Evolutionary conservation across 1,140 invertebrate genomes (phyloP), one percentile per base, ranked within the genome.

Genomic region (Tetraneura akinire): DNA sequence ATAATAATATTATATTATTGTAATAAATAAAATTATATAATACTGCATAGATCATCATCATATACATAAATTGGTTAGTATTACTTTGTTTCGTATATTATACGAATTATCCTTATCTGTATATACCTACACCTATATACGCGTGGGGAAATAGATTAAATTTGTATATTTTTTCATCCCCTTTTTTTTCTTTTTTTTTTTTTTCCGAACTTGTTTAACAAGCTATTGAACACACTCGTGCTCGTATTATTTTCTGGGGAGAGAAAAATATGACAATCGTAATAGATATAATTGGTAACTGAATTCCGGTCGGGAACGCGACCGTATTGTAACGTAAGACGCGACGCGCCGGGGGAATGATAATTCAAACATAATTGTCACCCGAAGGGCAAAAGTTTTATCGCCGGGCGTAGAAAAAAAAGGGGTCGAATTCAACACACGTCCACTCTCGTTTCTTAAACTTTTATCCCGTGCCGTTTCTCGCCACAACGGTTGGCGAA

Each of bases 231-330:
- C 32, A 37, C 32, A 4, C 3, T 37, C 32, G 32, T 8, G 8
- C 55, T 26, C 51, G 37, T 42, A 78, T 42, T 66, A 13, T 68
- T 60, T 51, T 60, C 45, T 42, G 55, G 55, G 74, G 55, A 62
- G 14, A 45, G 23, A 29, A 37, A n/a, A 29, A 51, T 45, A 45
- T 49, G 51, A 78, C 74, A 60, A 78, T 45, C 55, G 74, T 62
- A 78, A 78, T 78, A 62, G 74, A 78, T 78, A 78, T 78, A 78
- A 78, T 78, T 78, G 74, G 74, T 78, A 78, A 78, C 74, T 78
- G 74, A 78, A 78, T 78, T 78, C 74, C 37, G n/a, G n/a, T n/a
- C 26, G 49, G 49, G 10, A 21, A 26, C 23, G 21, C 14, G 6
- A 49, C 32, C 55, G 55, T 62, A 47, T 51, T 26, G 37, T 45